Base-by-base conservation (phyloP, 1,140 invertebrate species). In the Atopsyche davidsoni region DNA sequence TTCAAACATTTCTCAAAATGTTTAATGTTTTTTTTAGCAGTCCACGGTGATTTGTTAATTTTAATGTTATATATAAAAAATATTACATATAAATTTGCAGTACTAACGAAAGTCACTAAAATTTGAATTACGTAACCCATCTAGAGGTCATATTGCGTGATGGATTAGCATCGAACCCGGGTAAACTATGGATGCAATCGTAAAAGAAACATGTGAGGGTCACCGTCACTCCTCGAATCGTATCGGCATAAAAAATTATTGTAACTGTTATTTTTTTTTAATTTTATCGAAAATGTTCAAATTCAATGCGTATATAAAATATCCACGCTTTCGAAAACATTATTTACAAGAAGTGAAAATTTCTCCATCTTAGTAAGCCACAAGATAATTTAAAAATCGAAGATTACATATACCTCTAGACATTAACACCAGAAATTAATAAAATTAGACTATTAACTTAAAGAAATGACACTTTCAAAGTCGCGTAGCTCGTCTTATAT, bases 101-200 rank as follows among this genome's bases (percentile, higher is more conserved):
- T 40, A 49, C 40, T 25, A 57, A 52, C 31, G 51, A 56, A 57
- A 57, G 19, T 53, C 45, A 25, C 55, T 52, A 52, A 55, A 55
- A 34, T 51, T 28, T 35, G 41, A 45, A 41, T 49, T 39, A 51
- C 36, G 38, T 47, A 56, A 56, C 44, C 34, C 49, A 52, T 52
- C 32, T 41, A 51, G 46, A 52, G 28, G 44, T 52, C 48, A 44
- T 40, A 35, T 28, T 46, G 22, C 28, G 36, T 23, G 11, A 17
- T 46, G 32, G 45, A 24, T 25, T 9, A 24, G 23, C 21, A 24
- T 46, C 3, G 18, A 35, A 35, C 24, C 32, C n/a, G n/a, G n/a
- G n/a, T n/a, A n/a, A n/a, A n/a, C n/a, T n/a, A n/a, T n/a, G n/a
- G n/a, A n/a, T n/a, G n/a, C n/a, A n/a, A n/a, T n/a, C n/a, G n/a